Base-by-base conservation (phyloP, 2,888 invertebrate genomes). In the Disparrhopalites patrizii region DNA sequence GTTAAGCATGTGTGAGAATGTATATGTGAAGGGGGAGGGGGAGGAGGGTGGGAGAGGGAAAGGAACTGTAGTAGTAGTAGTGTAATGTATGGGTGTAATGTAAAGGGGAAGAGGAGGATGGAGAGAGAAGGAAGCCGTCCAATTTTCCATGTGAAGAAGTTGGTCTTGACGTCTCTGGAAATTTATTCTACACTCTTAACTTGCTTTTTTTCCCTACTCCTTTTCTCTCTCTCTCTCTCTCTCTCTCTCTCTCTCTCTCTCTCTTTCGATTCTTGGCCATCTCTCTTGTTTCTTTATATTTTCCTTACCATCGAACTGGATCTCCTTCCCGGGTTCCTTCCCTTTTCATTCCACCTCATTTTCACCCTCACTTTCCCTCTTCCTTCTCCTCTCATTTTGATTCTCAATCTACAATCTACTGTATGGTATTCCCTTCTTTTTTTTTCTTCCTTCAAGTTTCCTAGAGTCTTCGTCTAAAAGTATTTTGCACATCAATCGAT, bases 401-500 rank as follows among this genome's bases (percentile, higher is more conserved):
- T n/a, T n/a, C n/a, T n/a, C n/a, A n/a, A n/a, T n/a, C n/a, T n/a
- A n/a, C n/a, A n/a, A n/a, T n/a, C n/a, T n/a, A n/a, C n/a, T n/a
- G n/a, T n/a, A n/a, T n/a, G n/a, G n/a, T n/a, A n/a, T n/a, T n/a
- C n/a, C n/a, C n/a, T 47, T 40, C 47, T 58, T 57, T 65, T 58
- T 65, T 51, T 28, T 40, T 58, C 20, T 51, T 57, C 57, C 38
- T 50, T 65, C 52, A 52, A 65, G 33, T 47, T 58, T 65, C 58
- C 65, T 51, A 33, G 57, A 57, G 64, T 64, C 50, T 33, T 43
- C 31, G 28, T 55, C 50, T 56, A 23, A 63, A 63, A 63, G 63
- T 63, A 55, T 63, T 63, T 55, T 33, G 33, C 55, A 63, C 63
- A 56, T 63, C 55, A 63, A 62, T 62, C 54, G 62, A 55, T 55